phyloP scores from a whole-genome alignment of 2,888 invertebrate species.

The Trissolcus brochymenae region DNA sequence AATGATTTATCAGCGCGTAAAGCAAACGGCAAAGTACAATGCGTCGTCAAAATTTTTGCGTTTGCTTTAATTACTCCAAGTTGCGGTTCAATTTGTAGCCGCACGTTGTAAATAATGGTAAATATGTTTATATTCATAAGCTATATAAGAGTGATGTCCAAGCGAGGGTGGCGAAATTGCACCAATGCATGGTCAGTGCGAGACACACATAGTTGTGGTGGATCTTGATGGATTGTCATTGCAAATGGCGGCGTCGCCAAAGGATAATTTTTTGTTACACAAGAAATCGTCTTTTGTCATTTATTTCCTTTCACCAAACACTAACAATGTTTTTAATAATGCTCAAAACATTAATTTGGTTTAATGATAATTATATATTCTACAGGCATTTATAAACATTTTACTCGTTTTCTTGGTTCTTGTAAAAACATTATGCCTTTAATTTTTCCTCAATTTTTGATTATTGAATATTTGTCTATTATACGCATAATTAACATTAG shows the following conservation, averaged over 20 bases:
- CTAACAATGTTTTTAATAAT: too few relatives aligned
- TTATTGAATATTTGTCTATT: too few relatives aligned
- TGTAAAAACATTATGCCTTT: too few relatives aligned
- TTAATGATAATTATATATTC: too few relatives aligned
- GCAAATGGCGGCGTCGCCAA: too few relatives aligned
- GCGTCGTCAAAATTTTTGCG: conserved; percentile 35
- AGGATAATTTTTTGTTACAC: neutral
- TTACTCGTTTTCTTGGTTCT: too few relatives aligned
- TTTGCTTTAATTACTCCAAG: conserved; percentile 33
- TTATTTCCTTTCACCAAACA: too few relatives aligned
- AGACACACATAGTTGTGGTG: neutral
- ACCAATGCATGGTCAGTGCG: neutral
- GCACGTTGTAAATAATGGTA: conserved; percentile 1
- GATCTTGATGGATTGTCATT: neutral
- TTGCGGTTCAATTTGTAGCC: conserved; percentile 18
- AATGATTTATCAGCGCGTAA: conserved; percentile 40
- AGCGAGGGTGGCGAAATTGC: conserved; percentile 4
- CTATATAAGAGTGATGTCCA: neutral
- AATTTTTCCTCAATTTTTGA: too few relatives aligned
- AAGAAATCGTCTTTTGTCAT: too few relatives aligned
- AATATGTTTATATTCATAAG: neutral
- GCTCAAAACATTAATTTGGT: too few relatives aligned
- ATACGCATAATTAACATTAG: too few relatives aligned
- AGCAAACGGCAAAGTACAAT: conserved; percentile 24
- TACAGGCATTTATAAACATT: too few relatives aligned